Base-by-base conservation (phyloP, 1,140 invertebrate genomes). In the Drosophila nasuta region DNA sequence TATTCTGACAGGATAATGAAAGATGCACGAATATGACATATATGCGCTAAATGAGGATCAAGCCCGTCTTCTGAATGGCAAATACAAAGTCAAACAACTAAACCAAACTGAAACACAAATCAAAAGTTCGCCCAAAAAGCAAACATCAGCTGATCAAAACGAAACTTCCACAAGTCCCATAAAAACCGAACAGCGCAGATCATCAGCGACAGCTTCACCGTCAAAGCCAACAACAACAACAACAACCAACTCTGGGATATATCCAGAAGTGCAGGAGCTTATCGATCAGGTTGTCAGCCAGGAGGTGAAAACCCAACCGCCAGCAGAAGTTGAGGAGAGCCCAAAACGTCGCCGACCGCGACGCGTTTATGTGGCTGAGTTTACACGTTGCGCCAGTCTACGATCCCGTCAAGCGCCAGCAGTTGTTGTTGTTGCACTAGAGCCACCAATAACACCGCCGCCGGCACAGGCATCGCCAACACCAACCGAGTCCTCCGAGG, bases 21-120 rank as follows among this genome's bases (percentile, higher is more conserved):
- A 92, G 82, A 92, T 92, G 91, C 91, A 80, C 91, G 91, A 88
- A 92, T 77, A 92, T 92, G 91, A 85, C 72, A 77, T 82, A 81
- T 82, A 77, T 77, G 77, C 79, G 88, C 78, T 79, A 72, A 89
- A 77, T 75, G 86, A 91, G 82, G 91, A 92, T 81, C 81, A 70
- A 77, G 68, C 52, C 70, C 75, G 91, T 91, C 91, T 92, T 92
- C 91, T 87, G 78, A 41, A 17, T 20, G 10, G 35, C 30, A 15
- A 25, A 28, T 13, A 25, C 30, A 33, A 56, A 35, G 13, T 17
- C 35, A 52, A 11, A 58, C 41, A 45, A 13, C 20, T 45, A 43
- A 43, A 28, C 49, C 25, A 8, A 2, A 28, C 13, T 17, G 67
- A 10, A 38, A 3, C 41, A 15, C 28, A 51, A n/a, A 38, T 2